Conservation (phyloP, 2,113 vertebrate genomes). For the Dipodomys spectabilis region DNA sequence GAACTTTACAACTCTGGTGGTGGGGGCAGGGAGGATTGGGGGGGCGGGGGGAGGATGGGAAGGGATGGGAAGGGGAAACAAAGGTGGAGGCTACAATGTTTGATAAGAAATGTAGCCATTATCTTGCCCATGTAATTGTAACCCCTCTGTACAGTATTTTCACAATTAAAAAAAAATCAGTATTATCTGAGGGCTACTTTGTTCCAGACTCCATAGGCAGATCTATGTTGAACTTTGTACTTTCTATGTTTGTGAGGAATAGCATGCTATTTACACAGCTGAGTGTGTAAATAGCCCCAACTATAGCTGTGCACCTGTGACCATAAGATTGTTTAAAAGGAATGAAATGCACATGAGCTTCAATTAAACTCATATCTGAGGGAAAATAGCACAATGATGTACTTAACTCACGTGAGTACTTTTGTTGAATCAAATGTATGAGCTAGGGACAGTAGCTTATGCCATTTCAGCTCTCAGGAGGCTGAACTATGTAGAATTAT, state of each 20-base stretch:
- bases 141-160: too few species aligned
- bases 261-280: neutral
- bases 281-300: neutral
- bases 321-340: neutral
- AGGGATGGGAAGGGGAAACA: too few species aligned
- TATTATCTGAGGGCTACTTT: neutral
- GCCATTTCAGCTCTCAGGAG: too few species aligned
- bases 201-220: neutral
- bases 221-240: neutral
- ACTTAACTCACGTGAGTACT: neutral
- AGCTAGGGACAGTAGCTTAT: too few species aligned
- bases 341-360: neutral
- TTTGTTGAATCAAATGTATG: conserved; percentile 10
- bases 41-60: too few species aligned
- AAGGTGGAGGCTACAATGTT: too few species aligned
- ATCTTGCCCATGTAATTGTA: too few species aligned
- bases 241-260: neutral
- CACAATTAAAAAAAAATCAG: neutral
- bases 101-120: too few species aligned
- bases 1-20: too few species aligned
- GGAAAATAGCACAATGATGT: neutral
- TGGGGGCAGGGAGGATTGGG: too few species aligned
- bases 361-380: neutral
- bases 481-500: too few species aligned
- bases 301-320: neutral